These are phyloP conservation scores for Auanema freiburgensis DNA, from an alignment of 2,888 invertebrate species.

Conservation along the genomic window DNA sequence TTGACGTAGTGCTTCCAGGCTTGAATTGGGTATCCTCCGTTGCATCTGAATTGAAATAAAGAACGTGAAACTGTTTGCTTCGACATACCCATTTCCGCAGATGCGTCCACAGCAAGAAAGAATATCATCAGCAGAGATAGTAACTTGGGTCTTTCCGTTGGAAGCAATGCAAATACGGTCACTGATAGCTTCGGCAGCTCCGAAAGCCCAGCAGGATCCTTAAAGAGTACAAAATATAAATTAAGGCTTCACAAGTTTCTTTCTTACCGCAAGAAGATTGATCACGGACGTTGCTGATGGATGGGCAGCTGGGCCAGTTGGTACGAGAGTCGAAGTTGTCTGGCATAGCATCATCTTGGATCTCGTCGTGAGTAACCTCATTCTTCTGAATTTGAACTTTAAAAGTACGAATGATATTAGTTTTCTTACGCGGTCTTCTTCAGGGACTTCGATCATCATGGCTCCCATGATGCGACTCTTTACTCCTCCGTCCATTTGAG, in stretches of 20 bases:
- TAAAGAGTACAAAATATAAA: neutral
- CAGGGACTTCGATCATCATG: constrained; percentile 41
- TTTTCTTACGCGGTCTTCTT: constrained; percentile 29
- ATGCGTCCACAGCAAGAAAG: constrained; percentile 65
- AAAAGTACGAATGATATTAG: neutral
- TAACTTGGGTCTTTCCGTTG: constrained; percentile 58
- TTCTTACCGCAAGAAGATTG: constrained; percentile 40
- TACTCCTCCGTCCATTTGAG: constrained; percentile 28
- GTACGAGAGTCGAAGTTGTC: constrained; percentile 43
- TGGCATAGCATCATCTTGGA: constrained; percentile 35
- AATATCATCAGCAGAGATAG: constrained; percentile 67
- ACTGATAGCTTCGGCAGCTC: constrained; percentile 68
- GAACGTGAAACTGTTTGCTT: neutral
- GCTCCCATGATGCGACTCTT: constrained; percentile 44
- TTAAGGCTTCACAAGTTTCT: constrained; percentile 1
- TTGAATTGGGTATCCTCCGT: constrained; percentile 79
- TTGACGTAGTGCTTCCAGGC: constrained; percentile 86
- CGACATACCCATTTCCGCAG: constrained; percentile 66
- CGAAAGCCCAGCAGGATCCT: constrained; percentile 79
- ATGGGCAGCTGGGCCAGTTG: constrained; percentile 42
- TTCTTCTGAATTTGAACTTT: constrained; percentile 16
- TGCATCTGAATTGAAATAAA: constrained; percentile 67
- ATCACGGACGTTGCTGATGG: constrained; percentile 67
- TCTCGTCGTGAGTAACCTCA: constrained; percentile 33
- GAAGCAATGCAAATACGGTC: constrained; percentile 68